These are phyloP conservation scores for Caretta caretta DNA, from an alignment of 2,113 vertebrate species.

Conservation along the genomic window DNA sequence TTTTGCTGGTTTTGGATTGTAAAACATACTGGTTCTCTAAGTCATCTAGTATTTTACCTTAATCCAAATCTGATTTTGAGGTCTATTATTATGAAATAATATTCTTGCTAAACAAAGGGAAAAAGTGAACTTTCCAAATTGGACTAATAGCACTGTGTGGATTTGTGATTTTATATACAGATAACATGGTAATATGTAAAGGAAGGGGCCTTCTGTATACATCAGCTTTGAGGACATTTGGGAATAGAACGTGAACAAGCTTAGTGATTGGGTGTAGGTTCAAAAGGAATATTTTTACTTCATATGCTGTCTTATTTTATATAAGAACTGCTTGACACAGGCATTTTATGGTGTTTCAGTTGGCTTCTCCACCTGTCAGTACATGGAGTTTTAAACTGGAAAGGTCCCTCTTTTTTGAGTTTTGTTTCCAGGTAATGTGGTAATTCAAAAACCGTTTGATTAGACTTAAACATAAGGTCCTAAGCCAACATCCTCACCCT, in stretches of 20 bases:
- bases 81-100: background rate
- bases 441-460: background rate
- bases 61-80: background rate
- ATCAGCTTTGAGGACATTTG: background rate
- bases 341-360: background rate
- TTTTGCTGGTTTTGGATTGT: slow-evolving; percentile 30
- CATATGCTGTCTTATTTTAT: fast-evolving
- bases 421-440: background rate
- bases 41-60: background rate
- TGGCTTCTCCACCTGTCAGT: background rate
- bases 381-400: background rate
- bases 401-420: background rate
- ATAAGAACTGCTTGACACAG: background rate
- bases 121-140: slow-evolving; percentile 35
- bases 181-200: background rate
- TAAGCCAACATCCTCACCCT: background rate
- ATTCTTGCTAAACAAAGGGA: slow-evolving; percentile 1
- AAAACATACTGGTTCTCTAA: background rate
- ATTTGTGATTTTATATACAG: slow-evolving; percentile 34
- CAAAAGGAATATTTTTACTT: background rate
- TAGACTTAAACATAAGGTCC: background rate
- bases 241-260: background rate
- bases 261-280: background rate
- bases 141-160: background rate
- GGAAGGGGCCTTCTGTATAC: slow-evolving; percentile 3